Conservation (phyloP, 1,140 invertebrate genomes). For the Colletes gigas region DNA sequence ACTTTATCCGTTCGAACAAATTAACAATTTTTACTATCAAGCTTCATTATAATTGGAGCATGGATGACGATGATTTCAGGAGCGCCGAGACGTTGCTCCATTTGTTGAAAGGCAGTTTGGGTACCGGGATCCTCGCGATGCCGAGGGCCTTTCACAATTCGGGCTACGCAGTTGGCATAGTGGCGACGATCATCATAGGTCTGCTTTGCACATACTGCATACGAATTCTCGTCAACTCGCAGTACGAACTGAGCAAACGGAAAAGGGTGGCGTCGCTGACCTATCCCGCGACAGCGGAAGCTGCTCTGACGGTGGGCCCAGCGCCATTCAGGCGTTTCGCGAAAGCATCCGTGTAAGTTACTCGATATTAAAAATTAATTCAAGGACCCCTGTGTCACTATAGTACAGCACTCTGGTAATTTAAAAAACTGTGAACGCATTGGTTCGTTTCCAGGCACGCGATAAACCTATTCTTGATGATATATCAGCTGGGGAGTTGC, state of each 20-base stretch:
- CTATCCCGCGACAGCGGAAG: slow-evolving; percentile 87
- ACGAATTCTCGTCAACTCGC: slow-evolving; percentile 86
- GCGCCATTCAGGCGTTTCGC: slow-evolving; percentile 82
- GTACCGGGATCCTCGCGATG: slow-evolving; percentile 94
- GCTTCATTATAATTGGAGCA: background rate
- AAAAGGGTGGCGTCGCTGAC: slow-evolving; percentile 85
- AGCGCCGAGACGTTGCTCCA: slow-evolving; percentile 88
- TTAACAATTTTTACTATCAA: too few species aligned
- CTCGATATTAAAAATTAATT: background rate
- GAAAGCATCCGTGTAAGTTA: slow-evolving; percentile 83
- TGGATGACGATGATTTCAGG: slow-evolving; percentile 74
- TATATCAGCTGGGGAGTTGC: slow-evolving; percentile 94
- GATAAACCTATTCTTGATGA: slow-evolving; percentile 86
- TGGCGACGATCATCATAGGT: slow-evolving; percentile 87
- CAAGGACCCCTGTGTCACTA: background rate
- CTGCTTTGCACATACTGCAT: slow-evolving; percentile 90
- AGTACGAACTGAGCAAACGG: slow-evolving; percentile 87
- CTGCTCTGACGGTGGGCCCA: slow-evolving; percentile 87
- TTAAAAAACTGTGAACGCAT: too few species aligned
- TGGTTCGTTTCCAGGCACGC: slow-evolving; percentile 79
- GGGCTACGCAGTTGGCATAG: slow-evolving; percentile 86
- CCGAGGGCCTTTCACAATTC: slow-evolving; percentile 90
- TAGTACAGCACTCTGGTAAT: too few species aligned
- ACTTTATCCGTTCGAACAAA: too few species aligned
- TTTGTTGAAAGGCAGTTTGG: slow-evolving; percentile 91